Percentiles rank a stretch among this genome's conserved stretches.
Evolutionary conservation across 2,113 vertebrate genomes (phyloP).

Genomic region (Takifugu bimaculatus): DNA sequence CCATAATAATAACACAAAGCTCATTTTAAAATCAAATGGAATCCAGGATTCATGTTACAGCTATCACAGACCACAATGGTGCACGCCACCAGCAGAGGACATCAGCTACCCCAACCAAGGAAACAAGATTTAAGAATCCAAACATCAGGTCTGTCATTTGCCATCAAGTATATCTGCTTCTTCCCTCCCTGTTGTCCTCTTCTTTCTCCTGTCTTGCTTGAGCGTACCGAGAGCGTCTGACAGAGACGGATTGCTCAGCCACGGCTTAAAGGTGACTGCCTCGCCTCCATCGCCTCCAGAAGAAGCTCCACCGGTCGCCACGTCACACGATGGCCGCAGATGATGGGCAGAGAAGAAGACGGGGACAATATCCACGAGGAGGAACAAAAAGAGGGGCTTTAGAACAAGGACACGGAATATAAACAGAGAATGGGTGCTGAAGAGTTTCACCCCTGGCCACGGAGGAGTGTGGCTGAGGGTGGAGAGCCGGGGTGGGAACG

Average conservation of each 20-base stretch:
- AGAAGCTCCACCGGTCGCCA: conserved; percentile 42
- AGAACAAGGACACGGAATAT: neutral
- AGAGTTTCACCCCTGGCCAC: conserved; percentile 28
- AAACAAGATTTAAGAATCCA: neutral
- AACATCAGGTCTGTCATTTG: neutral
- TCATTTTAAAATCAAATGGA: no score
- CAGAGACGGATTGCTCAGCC: conserved; percentile 60
- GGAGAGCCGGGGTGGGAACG: conserved; percentile 27
- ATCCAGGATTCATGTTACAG: no score
- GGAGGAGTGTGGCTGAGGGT: conserved; percentile 22
- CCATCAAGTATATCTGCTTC: conserved; percentile 27
- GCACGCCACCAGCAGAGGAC: neutral
- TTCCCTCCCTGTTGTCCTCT: conserved; percentile 34
- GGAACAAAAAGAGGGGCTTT: neutral
- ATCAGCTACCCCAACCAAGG: neutral
- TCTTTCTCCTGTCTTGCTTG: conserved; percentile 59
- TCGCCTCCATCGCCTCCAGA: conserved; percentile 52
- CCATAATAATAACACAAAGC: no score
- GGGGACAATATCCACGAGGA: conserved; percentile 2
- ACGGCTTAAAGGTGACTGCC: conserved; percentile 72
- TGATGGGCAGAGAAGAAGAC: conserved; percentile 4
- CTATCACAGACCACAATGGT: no score
- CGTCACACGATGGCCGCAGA: conserved; percentile 36
- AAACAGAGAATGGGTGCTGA: neutral
- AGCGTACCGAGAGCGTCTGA: conserved; percentile 59